Conservation (phyloP, 1,140 invertebrate genomes). For the Caenorhabditis briggsae region DNA sequence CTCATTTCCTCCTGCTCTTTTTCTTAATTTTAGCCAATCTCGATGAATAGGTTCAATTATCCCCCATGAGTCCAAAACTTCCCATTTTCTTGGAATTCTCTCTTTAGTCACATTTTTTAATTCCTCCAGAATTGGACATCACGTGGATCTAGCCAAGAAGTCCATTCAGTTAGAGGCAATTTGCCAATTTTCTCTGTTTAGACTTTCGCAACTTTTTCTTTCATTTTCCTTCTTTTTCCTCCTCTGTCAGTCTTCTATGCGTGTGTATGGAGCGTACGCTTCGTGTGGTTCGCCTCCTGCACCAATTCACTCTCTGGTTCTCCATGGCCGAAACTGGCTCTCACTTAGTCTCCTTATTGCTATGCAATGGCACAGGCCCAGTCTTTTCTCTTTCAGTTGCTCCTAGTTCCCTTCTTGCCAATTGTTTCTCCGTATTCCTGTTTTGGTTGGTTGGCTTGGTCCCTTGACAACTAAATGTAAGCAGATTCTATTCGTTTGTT, state of each 20-base stretch:
- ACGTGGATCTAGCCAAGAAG: background rate
- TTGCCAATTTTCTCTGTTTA: conserved; percentile 28
- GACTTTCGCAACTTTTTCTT: conserved; percentile 48
- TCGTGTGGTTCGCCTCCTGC: conserved; percentile 7
- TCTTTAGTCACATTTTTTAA: too few species aligned
- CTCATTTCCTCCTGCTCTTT: too few species aligned
- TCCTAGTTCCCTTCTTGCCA: background rate
- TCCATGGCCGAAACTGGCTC: background rate
- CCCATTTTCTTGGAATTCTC: too few species aligned
- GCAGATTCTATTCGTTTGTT: background rate
- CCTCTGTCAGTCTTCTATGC: too few species aligned
- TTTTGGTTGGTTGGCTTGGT: background rate
- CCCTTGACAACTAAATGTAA: conserved; percentile 14
- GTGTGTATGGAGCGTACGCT: too few species aligned
- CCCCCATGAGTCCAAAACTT: too few species aligned
- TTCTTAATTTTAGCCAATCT: too few species aligned
- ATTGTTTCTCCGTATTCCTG: conserved; percentile 23
- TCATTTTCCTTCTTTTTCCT: background rate
- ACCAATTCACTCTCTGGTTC: conserved; percentile 42
- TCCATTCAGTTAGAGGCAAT: conserved; percentile 9
- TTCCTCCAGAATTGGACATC: too few species aligned
- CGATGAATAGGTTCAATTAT: too few species aligned
- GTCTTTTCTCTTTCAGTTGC: background rate
- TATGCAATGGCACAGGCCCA: background rate
- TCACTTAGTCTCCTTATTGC: conserved; percentile 43